These are phyloP conservation scores for Coleophora flavipennella DNA, from an alignment of 2,888 invertebrate species.

Conservation along the genomic window DNA sequence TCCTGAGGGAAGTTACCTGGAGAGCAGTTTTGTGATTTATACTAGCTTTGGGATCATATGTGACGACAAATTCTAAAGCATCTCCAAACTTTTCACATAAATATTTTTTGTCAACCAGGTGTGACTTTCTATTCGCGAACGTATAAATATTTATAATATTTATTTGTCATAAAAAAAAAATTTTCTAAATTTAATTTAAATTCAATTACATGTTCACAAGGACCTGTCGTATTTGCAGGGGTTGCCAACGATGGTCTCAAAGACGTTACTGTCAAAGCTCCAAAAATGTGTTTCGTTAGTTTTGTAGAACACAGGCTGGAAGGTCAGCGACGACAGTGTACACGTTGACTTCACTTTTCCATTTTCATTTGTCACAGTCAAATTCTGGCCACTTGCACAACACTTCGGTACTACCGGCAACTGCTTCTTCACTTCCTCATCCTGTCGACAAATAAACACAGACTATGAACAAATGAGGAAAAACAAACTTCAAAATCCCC, in stretches of 20 bases:
- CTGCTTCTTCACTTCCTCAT: conserved; percentile 48
- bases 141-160: too few relatives aligned
- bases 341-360: conserved; percentile 44
- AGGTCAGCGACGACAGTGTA: conserved; percentile 43
- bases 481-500: conserved; percentile 2
- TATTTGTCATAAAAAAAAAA: background rate
- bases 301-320: conserved; percentile 67
- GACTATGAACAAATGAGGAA: background rate
- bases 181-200: background rate
- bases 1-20: too few relatives aligned
- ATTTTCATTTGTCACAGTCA: conserved; percentile 38
- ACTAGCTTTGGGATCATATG: too few relatives aligned
- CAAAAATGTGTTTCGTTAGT: conserved; percentile 65
- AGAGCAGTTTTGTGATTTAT: too few relatives aligned
- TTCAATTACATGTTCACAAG: conserved; percentile 12
- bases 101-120: too few relatives aligned
- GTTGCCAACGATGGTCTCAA: conserved; percentile 70
- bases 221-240: conserved; percentile 69
- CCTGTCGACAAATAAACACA: conserved; percentile 20
- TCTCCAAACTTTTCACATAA: too few relatives aligned
- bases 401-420: conserved; percentile 66
- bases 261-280: conserved; percentile 54
- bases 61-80: too few relatives aligned
- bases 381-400: conserved; percentile 64
- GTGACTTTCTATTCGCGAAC: too few relatives aligned